These are phyloP conservation scores for Leptonema lineaticorne DNA, from an alignment of 1,140 invertebrate genomes.

Conservation along the genomic window DNA sequence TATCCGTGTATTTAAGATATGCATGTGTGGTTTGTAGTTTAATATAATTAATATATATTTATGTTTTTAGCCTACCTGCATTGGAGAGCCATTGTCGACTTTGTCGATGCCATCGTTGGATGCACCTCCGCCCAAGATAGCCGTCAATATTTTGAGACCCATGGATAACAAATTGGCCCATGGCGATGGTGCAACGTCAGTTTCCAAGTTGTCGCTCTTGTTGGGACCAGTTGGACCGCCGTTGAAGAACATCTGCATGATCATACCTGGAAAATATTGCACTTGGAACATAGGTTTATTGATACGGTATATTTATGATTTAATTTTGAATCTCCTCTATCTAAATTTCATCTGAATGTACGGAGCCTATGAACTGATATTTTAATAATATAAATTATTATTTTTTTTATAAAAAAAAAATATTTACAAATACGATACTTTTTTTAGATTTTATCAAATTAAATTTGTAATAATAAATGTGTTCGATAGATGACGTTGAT, in stretches of 20 bases:
- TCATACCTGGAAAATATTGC: slow-evolving; percentile 62
- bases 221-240: slow-evolving; percentile 66
- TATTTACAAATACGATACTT: too few species aligned
- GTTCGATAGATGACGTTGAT: too few species aligned
- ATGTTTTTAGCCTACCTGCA: slow-evolving; percentile 68
- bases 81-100: slow-evolving; percentile 80
- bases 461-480: too few species aligned
- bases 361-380: too few species aligned
- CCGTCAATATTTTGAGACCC: slow-evolving; percentile 79
- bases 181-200: slow-evolving; percentile 68
- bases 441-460: too few species aligned
- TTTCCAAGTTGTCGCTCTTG: slow-evolving; percentile 76
- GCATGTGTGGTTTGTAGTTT: not conserved
- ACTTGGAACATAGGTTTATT: not conserved
- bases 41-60: not conserved
- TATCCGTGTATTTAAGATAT: not conserved
- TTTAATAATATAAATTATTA: too few species aligned
- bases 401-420: too few species aligned
- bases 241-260: slow-evolving; percentile 84
- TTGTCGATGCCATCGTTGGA: slow-evolving; percentile 82
- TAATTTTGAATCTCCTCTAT: too few species aligned
- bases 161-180: slow-evolving; percentile 82
- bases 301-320: not conserved
- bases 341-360: too few species aligned
- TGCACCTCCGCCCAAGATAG: slow-evolving; percentile 73